Evolutionary conservation across 2,113 vertebrate genomes (phyloP).

Genomic region (Henicopernis longicauda): DNA sequence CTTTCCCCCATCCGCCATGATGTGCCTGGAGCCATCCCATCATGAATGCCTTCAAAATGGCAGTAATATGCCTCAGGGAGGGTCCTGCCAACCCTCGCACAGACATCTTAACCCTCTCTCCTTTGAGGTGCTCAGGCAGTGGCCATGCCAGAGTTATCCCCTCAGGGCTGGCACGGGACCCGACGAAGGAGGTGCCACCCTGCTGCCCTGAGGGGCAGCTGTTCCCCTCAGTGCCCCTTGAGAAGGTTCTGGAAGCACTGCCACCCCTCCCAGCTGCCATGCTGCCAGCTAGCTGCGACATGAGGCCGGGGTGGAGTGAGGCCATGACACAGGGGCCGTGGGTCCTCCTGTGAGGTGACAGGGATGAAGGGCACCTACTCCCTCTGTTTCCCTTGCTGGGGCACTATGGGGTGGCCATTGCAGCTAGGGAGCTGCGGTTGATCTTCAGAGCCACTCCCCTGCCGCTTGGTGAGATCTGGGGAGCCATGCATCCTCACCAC

Average conservation of each 20-base stretch:
- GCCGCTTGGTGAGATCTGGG: fast-evolving
- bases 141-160: not conserved
- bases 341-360: not conserved
- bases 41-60: not conserved
- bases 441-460: not conserved
- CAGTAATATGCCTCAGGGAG: not conserved
- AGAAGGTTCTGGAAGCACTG: not conserved
- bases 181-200: fast-evolving
- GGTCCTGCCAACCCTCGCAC: not conserved
- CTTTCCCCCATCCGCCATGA: not conserved
- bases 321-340: fast-evolving
- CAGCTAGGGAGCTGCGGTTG: fast-evolving
- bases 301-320: fast-evolving
- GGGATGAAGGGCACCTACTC: not conserved
- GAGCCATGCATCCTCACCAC: fast-evolving
- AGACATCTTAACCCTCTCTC: not conserved
- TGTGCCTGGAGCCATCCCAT: not conserved
- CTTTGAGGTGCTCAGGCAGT: fast-evolving
- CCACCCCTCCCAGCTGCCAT: not conserved
- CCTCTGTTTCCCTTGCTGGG: not conserved
- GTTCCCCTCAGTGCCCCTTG: not conserved
- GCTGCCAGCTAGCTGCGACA: not conserved
- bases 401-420: fast-evolving
- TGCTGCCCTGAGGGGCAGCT: not conserved
- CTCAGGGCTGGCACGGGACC: not conserved